Percentiles rank a stretch among this genome's conserved stretches.
phyloP scores from a whole-genome alignment of 2,113 vertebrate genomes.

The Petaurus breviceps region DNA sequence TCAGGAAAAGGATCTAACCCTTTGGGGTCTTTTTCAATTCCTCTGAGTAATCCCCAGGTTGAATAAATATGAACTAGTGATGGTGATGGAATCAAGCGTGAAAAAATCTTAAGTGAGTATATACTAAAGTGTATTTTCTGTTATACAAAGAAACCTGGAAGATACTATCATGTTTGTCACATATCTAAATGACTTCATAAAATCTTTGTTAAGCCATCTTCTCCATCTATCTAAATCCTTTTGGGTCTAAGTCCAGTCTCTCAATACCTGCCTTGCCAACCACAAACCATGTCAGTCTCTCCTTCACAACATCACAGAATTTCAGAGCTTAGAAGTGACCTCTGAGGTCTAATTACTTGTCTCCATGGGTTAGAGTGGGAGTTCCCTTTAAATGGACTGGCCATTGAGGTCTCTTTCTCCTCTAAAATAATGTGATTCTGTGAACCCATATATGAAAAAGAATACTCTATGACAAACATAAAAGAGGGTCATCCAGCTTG shows the following conservation, averaged over 20 bases:
- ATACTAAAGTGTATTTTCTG: neutral
- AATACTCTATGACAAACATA: neutral
- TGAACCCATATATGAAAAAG: neutral
- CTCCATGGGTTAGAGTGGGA: neutral
- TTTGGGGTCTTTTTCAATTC: neutral
- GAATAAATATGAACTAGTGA: neutral
- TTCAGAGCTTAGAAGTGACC: neutral
- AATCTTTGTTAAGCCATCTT: neutral
- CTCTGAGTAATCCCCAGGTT: neutral
- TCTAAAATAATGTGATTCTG: neutral
- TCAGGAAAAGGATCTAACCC: neutral
- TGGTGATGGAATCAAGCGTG: neutral
- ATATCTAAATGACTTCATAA: neutral
- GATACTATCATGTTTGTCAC: neutral
- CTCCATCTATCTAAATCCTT: neutral
- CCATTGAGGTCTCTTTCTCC: neutral
- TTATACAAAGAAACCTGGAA: neutral
- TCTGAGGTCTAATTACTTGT: neutral
- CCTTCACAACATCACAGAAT: neutral
- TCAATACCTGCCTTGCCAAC: neutral
- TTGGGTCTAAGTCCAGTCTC: neutral
- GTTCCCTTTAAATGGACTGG: neutral
- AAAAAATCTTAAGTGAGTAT: neutral
- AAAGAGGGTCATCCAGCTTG: neutral
- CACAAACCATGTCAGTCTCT: neutral